A percentile compares a stretch with the other conserved stretches of the same genome.
Conservation (phyloP, 2,113 vertebrate species). For the Eublepharis macularius region DNA sequence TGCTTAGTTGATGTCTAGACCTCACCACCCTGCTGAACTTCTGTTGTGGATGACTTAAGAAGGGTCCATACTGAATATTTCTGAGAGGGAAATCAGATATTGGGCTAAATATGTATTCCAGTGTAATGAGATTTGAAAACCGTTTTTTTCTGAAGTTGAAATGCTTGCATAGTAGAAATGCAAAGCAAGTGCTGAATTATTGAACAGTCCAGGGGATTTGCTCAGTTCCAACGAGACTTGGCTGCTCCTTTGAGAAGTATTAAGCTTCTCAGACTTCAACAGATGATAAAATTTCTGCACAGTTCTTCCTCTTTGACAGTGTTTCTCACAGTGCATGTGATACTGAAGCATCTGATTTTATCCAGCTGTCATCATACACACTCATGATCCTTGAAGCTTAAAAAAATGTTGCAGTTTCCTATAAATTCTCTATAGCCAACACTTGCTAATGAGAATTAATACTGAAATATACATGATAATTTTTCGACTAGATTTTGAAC, state of each 20-base stretch:
- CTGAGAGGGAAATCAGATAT: neutral
- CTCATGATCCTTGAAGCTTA: constrained; percentile 18
- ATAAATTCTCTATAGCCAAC: neutral
- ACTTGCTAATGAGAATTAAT: neutral
- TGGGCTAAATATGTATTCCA: neutral
- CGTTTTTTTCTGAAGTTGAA: neutral
- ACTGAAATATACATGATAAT: neutral
- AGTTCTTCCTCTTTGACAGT: neutral
- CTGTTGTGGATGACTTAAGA: neutral
- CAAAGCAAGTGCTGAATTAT: constrained; percentile 23
- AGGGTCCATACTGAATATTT: neutral
- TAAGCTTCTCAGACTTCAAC: neutral
- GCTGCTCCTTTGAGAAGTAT: neutral
- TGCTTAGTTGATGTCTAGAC: neutral
- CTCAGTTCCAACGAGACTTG: neutral
- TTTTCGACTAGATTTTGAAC: constrained; percentile 52
- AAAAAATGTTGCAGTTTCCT: neutral
- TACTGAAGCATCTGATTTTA: neutral
- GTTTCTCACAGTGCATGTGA: neutral
- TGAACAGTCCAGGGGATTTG: neutral
- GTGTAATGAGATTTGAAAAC: neutral
- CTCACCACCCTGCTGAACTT: neutral
- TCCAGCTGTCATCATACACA: neutral
- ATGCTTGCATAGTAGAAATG: neutral
- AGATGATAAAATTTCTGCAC: neutral